These are phyloP conservation scores for Limenitis camilla DNA, from an alignment of 2,888 invertebrate genomes.

Conservation along the genomic window DNA sequence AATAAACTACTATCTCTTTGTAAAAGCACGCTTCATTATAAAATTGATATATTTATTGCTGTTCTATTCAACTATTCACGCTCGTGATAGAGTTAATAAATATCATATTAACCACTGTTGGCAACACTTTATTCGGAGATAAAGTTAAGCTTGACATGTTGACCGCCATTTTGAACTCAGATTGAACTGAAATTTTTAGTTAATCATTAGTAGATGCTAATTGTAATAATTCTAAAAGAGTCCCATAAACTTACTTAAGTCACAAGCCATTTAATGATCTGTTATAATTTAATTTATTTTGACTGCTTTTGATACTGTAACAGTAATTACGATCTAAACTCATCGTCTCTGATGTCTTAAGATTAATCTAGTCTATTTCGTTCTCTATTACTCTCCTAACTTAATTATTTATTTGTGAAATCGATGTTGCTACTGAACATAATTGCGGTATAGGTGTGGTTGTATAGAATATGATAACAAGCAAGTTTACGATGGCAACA, in stretches of 20 bases:
- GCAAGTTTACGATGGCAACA: constrained; percentile 24
- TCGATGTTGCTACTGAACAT: constrained; percentile 8
- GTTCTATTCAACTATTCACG: constrained; percentile 16
- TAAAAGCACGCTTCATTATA: constrained; percentile 9
- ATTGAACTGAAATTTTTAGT: no score
- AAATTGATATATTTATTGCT: constrained; percentile 5
- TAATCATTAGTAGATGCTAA: no score
- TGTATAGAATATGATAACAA: constrained; percentile 25
- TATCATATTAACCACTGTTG: not conserved
- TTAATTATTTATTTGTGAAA: constrained; percentile 12
- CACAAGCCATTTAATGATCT: no score
- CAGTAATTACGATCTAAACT: no score
- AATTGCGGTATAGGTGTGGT: constrained; percentile 23
- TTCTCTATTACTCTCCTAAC: not conserved
- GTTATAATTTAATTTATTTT: no score
- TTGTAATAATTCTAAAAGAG: no score
- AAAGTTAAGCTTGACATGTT: no score
- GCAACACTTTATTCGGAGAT: no score
- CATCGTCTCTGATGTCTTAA: no score
- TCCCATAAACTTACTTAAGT: no score
- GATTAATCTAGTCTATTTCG: not conserved
- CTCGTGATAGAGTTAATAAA: constrained; percentile 20
- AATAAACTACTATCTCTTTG: constrained; percentile 10
- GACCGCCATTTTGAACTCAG: no score
- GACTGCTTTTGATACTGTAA: no score